These are phyloP conservation scores for Megaleporinus macrocephalus DNA, from an alignment of 2,113 vertebrate species.

Conservation along the genomic window DNA sequence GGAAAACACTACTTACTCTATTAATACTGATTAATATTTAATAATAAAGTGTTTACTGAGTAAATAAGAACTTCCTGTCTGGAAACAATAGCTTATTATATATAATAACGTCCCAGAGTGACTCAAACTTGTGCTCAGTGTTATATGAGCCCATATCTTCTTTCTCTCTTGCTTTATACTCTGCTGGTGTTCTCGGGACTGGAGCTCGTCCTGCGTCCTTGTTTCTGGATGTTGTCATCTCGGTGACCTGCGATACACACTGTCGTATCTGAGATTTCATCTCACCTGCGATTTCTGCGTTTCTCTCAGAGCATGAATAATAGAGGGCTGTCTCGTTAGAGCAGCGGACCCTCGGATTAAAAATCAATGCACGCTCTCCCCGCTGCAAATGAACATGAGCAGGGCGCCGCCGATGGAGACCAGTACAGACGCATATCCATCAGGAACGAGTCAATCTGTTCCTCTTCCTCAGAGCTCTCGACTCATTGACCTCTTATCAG, in stretches of 20 bases:
- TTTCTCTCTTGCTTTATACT: neutral
- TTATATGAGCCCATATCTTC: too few species aligned
- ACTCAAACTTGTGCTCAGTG: too few species aligned
- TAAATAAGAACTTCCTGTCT: too few species aligned
- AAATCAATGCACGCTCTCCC: constrained; percentile 67
- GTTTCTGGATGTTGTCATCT: constrained; percentile 48
- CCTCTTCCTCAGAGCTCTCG: neutral
- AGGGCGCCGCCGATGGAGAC: constrained; percentile 9
- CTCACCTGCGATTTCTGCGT: constrained; percentile 59
- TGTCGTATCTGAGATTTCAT: constrained; percentile 37
- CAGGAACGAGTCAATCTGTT: neutral
- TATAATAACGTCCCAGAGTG: too few species aligned
- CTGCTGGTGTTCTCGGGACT: neutral
- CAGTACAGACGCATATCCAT: neutral
- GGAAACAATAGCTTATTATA: too few species aligned
- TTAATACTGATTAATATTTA: too few species aligned
- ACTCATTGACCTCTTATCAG: neutral
- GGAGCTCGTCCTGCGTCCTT: neutral
- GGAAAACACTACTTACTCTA: too few species aligned
- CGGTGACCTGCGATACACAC: constrained; percentile 52
- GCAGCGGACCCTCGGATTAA: constrained; percentile 63
- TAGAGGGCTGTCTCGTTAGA: constrained; percentile 64
- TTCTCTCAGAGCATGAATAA: constrained; percentile 68
- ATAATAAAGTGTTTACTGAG: too few species aligned
- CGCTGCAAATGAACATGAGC: constrained; percentile 53